phyloP scores from a whole-genome alignment of 2,888 invertebrate species.

The Sicus ferrugineus region DNA sequence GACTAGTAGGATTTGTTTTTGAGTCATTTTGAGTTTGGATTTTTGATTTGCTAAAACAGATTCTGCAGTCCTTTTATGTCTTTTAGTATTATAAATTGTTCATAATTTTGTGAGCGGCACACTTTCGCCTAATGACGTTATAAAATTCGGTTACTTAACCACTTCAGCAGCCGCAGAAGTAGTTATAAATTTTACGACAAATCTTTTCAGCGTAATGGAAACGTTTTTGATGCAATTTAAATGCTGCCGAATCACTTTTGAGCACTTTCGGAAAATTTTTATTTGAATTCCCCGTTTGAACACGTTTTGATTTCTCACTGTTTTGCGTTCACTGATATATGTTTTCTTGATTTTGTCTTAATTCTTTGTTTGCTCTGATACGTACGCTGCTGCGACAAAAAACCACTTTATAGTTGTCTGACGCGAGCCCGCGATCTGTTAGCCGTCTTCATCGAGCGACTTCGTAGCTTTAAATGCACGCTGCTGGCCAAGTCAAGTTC shows the following conservation, averaged over 20 bases:
- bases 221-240: not conserved
- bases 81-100: not conserved
- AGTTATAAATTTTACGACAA: not conserved
- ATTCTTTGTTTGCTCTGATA: not conserved
- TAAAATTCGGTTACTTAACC: not conserved
- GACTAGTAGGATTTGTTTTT: not conserved
- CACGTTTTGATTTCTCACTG: not conserved
- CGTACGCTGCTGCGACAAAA: conserved; percentile 34
- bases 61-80: not conserved
- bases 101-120: conserved; percentile 14
- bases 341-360: not conserved
- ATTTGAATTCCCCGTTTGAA: conserved; percentile 6
- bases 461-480: conserved; percentile 54
- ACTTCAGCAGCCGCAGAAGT: not conserved
- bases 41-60: not conserved
- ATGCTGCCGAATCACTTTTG: not conserved
- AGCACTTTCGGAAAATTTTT: not conserved
- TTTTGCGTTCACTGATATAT: not conserved
- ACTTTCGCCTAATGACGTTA: not conserved
- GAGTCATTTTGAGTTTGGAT: not conserved
- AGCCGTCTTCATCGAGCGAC: conserved; percentile 49
- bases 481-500: conserved; percentile 51
- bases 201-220: not conserved
- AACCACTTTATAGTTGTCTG: too few species aligned
- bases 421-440: conserved; percentile 45